Percentiles rank a stretch among this genome's conserved stretches.
phyloP scores from a whole-genome alignment of 53 echinoderm and acorn worm genomes.

The Crossaster papposus region DNA sequence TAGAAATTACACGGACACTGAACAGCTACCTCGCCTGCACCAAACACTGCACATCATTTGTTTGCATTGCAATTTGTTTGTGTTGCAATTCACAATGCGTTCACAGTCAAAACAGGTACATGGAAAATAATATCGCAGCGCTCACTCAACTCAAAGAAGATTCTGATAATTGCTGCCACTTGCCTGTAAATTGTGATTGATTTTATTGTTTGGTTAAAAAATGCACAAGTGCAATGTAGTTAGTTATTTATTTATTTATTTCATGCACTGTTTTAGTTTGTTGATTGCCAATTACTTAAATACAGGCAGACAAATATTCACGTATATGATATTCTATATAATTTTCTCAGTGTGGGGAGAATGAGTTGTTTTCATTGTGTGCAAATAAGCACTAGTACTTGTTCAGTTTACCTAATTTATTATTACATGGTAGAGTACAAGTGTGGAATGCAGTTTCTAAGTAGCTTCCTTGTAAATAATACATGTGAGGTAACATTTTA shows the following conservation, averaged over 20 bases:
- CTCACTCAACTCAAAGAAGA: no score
- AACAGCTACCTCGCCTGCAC: no score
- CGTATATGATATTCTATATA: not conserved
- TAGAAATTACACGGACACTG: no score
- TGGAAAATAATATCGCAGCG: not conserved
- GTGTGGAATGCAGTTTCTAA: not conserved
- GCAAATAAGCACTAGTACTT: slow-evolving; percentile 12
- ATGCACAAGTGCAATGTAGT: not conserved
- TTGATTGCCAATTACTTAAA: no score
- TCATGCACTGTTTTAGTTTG: not conserved
- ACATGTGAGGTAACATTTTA: not conserved
- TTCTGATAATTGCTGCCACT: no score
- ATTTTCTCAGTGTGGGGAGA: not conserved
- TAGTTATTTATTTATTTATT: slow-evolving; percentile 10
- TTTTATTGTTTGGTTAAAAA: no score
- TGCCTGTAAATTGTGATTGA: no score
- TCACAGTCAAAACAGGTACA: no score
- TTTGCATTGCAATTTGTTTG: no score
- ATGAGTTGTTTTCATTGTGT: not conserved
- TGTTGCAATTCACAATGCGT: no score
- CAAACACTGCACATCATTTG: no score
- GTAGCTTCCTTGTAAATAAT: slow-evolving; percentile 17
- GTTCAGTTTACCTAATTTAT: not conserved
- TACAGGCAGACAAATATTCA: no score
- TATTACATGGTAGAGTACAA: not conserved